Conservation (phyloP, 2,113 vertebrate species). For the Eulacestoma nigropectus region DNA sequence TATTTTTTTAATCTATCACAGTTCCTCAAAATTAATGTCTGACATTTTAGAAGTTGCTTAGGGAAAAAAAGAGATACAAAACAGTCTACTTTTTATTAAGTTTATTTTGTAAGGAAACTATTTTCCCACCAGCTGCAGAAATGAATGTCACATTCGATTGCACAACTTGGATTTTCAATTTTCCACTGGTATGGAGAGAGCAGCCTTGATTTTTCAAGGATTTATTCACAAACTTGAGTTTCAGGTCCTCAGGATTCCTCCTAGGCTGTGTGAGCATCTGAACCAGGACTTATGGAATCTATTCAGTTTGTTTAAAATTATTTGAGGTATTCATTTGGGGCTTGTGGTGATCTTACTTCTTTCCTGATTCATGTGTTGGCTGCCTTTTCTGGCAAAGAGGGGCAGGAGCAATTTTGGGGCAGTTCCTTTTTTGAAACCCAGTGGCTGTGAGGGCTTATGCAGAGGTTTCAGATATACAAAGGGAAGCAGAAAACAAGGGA, state of each 20-base stretch:
- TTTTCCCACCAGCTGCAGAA: conserved; percentile 35
- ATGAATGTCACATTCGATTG: neutral
- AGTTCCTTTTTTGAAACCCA: neutral
- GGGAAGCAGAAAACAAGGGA: neutral
- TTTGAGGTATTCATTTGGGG: neutral
- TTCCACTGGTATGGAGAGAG: neutral
- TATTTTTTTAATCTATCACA: neutral
- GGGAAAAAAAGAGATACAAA: neutral
- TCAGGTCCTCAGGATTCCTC: neutral
- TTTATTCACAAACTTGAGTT: neutral
- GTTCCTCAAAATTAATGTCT: neutral
- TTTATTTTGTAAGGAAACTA: conserved; percentile 24
- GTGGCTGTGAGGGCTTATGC: neutral
- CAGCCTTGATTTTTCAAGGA: neutral
- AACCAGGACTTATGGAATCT: neutral
- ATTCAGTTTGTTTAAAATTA: neutral
- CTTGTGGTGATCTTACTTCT: neutral
- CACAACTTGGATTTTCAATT: neutral
- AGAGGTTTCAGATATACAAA: neutral
- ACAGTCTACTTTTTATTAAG: conserved; percentile 1
- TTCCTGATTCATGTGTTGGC: neutral
- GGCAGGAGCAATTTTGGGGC: neutral
- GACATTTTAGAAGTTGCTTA: neutral
- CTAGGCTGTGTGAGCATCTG: neutral
- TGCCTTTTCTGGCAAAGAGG: neutral